Base-by-base conservation (phyloP, 1,140 invertebrate genomes). In the Drosophila nigrodunni region DNA sequence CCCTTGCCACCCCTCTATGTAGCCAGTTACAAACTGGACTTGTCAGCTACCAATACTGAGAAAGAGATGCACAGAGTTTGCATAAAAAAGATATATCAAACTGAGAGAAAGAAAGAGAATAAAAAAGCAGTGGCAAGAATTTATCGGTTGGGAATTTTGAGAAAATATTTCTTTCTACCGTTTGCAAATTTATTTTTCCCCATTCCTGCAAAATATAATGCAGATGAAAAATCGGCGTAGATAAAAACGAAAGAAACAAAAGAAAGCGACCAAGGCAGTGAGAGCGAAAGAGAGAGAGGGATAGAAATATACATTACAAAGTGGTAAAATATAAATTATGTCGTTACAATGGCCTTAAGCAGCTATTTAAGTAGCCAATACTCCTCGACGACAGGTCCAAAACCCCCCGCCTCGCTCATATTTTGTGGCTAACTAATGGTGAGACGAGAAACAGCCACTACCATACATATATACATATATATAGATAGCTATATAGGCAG, bases 141-240 rank as follows among this genome's bases (percentile, higher is more conserved):
- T 90, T 91, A 90, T 90, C 69, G 86, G 77, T 77, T 79, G 67
- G 67, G 60, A 79, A 90, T 90, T 90, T 82, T 74, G 77, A 74
- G 77, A 82, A 78, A 88, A 88, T 86, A 88, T 90, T 82, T 90
- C 77, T 87, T 58, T 77, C 67, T 59, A 74, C 71, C 74, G 80
- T 81, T 89, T 88, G 85, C 86, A 88, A 88, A 88, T 88, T 88
- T 88, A 88, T 89, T 88, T 89, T 78, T 69, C 80, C 83, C 67
- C 64, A 74, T 43, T 43, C 39, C 41, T 39, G 69, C 35, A 15
- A 72, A 82, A 88, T 83, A 89, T 87, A 87, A 88, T 89, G 80
- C 77, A 89, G 70, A 89, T 88, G 85, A 88, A 89, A 80, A 88
- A 88, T 87, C 77, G 77, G 67, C 67, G 50, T 61, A 71, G 65